Conservation (phyloP, 2,888 invertebrate species). For the Caenorhabditis becei region DNA sequence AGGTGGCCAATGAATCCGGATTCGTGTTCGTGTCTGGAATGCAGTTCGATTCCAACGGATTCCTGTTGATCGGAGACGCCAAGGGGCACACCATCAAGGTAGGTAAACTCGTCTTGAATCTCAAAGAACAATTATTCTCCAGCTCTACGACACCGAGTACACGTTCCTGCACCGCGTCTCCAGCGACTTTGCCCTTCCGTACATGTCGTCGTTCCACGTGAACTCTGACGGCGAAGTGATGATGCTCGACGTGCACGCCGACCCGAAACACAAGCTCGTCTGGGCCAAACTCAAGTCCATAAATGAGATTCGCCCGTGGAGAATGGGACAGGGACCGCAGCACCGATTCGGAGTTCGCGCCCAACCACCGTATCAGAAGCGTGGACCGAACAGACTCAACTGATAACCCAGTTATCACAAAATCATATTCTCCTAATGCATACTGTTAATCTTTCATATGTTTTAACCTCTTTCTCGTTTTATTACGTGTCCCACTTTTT, state of each 20-base stretch:
- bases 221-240: conserved; percentile 18
- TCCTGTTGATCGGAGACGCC: conserved; percentile 47
- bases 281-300: conserved; percentile 10
- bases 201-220: conserved; percentile 39
- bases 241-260: conserved; percentile 22
- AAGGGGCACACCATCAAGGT: conserved; percentile 51
- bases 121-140: background rate
- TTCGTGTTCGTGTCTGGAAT: conserved; percentile 45
- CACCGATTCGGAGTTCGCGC: background rate
- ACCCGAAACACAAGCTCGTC: background rate
- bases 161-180: conserved; percentile 37
- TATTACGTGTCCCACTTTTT: too few species aligned
- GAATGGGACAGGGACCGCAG: background rate
- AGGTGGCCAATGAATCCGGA: conserved; percentile 9
- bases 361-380: background rate
- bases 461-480: too few species aligned
- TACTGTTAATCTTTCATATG: too few species aligned
- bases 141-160: conserved; percentile 42
- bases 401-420: too few species aligned
- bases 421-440: too few species aligned
- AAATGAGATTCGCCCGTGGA: conserved; percentile 3
- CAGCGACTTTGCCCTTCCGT: conserved; percentile 34
- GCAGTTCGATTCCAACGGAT: conserved; percentile 45
- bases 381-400: background rate
- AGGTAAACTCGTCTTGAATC: background rate